Base-by-base conservation (phyloP, 2,888 invertebrate genomes). In the Sialis lutaria region DNA sequence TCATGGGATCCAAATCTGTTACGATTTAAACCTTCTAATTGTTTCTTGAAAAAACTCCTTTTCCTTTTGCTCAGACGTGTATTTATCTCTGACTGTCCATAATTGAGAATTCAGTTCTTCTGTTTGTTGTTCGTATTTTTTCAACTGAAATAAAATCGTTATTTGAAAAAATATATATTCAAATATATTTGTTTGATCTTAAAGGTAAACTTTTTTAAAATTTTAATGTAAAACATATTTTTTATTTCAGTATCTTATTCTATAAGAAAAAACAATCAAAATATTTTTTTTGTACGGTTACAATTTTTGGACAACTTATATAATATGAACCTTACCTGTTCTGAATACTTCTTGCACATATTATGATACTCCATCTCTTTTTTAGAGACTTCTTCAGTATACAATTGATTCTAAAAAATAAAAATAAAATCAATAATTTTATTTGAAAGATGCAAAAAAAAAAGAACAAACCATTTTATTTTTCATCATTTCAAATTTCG, bases 401-500 rank as follows among this genome's bases (percentile, higher is more conserved):
- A 81, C 7, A 77, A 59, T 60, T 73, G 68, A 58, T 74, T 69
- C 75, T 74, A 67, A 54, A 48, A 49, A 48, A 48, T 37, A 43
- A 33, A 40, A 44, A 41, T 33, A 47, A 33, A 13, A 44, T 9
- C 9, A 33, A 33, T 7, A 10, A 48, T 12, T 33, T 12, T 47
- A 37, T 49, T 33, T 33, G 7, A 39, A 10, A 48, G 10, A 9
- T 10, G 12, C n/a, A 31, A 47, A 34, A 56, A n/a, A n/a, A n/a
- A 64, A 55, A 52, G 67, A 67, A 73, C 77, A 75, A 69, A 85
- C 84, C 83, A 86, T 84, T 74, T 82, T 82, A 45, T 75, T 71
- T 61, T 86, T 87, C 75, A 86, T 80, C 62, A 79, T 74, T 57
- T 80, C 81, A 57, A 87, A 65, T 65, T 85, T 86, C 53, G 73